A percentile compares a stretch with the other conserved stretches of the same genome.
Evolutionary conservation across 2,888 invertebrate genomes (phyloP).

Genomic region (Rhorus exstirpatorius): DNA sequence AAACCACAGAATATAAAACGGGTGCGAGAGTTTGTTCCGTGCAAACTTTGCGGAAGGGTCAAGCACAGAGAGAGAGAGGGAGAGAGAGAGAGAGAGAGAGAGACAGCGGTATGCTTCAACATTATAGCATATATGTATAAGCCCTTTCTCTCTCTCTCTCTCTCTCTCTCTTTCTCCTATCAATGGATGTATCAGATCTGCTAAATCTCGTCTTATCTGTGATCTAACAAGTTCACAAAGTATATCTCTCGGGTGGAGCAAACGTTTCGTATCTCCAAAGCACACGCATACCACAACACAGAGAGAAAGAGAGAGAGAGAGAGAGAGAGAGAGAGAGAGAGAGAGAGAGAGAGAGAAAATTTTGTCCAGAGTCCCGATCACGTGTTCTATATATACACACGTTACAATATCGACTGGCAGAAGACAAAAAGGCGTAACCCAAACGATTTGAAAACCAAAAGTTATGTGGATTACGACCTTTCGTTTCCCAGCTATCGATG

Average conservation of each 20-base stretch:
- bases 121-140: constrained; percentile 39
- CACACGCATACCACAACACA: constrained; percentile 67
- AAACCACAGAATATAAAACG: constrained; percentile 35
- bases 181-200: constrained; percentile 82
- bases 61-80: background rate
- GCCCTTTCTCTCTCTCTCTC: constrained; percentile 41
- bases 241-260: constrained; percentile 54
- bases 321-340: constrained; percentile 4
- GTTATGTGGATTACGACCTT: constrained; percentile 15
- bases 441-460: background rate
- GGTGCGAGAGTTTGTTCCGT: constrained; percentile 40
- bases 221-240: constrained; percentile 84
- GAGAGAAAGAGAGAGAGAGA: constrained; percentile 73
- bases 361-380: constrained; percentile 46
- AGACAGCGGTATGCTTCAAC: constrained; percentile 9
- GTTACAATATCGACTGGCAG: background rate
- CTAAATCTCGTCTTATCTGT: constrained; percentile 84
- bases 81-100: constrained; percentile 6
- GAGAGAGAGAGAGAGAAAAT: constrained; percentile 9
- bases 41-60: constrained; percentile 53
- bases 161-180: constrained; percentile 52
- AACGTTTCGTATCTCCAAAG: constrained; percentile 32
- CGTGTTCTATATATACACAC: constrained; percentile 47
- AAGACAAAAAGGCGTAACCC: constrained; percentile 12
- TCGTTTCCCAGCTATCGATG: constrained; percentile 2